A percentile compares a stretch with the other conserved stretches of the same genome.
Evolutionary conservation across 2,797 vertebrate species (phyloP).

Genomic region (Synaphobranchus kaupii): DNA sequence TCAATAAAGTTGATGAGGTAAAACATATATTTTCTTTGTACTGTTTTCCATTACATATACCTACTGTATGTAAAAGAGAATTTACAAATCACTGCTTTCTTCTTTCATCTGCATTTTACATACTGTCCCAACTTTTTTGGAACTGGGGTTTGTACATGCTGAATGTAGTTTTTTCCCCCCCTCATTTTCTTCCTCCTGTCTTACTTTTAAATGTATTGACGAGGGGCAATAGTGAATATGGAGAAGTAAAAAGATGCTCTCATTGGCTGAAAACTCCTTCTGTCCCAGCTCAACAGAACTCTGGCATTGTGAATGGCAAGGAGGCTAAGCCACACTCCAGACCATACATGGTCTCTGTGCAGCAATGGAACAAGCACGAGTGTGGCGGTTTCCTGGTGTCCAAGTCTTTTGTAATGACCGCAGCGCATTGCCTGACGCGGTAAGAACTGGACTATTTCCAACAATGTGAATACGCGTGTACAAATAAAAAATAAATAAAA

Average conservation of each 20-base stretch:
- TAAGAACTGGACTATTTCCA: constrained; percentile 7
- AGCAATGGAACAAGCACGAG: constrained; percentile 17
- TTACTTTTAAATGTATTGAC: too few species aligned
- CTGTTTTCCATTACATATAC: too few species aligned
- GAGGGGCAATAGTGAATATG: background rate
- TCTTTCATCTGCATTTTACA: too few species aligned
- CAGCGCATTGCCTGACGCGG: constrained; percentile 47
- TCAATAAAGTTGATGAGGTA: too few species aligned
- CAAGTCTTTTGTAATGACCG: constrained; percentile 46
- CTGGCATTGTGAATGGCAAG: constrained; percentile 50
- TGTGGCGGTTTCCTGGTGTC: constrained; percentile 56
- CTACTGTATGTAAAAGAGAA: too few species aligned
- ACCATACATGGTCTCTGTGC: constrained; percentile 53
- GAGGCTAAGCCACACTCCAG: constrained; percentile 34
- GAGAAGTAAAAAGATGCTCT: background rate
- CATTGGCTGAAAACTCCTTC: background rate
- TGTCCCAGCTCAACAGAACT: constrained; percentile 26
- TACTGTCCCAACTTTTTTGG: too few species aligned
- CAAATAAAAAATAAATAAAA: too few species aligned
- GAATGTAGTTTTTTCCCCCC: too few species aligned
- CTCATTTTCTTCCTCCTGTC: too few species aligned
- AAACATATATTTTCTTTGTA: too few species aligned
- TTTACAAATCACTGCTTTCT: too few species aligned
- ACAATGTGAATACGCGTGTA: background rate
- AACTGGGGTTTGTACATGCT: too few species aligned